Base-by-base conservation (phyloP, 2,797 vertebrate species). In the Gymnocypris eckloni region DNA sequence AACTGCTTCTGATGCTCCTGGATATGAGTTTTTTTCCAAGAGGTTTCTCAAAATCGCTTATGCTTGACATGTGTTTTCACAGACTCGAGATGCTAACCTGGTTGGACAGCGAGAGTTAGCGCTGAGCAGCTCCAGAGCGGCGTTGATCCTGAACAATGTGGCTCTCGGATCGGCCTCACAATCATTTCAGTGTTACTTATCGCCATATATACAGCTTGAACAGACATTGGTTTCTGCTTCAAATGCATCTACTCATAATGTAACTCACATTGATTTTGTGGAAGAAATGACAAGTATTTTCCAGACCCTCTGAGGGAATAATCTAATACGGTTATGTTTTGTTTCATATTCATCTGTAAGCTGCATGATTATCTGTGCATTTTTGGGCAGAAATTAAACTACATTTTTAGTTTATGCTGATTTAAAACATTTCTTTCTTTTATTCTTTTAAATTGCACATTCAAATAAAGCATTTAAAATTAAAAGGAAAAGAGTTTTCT, bases 131-230 rank as follows among this genome's bases (percentile, higher is more conserved):
- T 71, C 69, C 37, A n/a, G 69, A 71, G 3, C 0, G 1, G 20
- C 69, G 0, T 13, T n/a, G 2, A 43, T 71, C 5, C 69, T 71
- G 39, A 71, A 71, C 11, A 43, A 43, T 7, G 11, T 71, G 4
- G 69, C 20, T 43, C 5, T 71, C 20, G 20, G 20, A 3, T n/a
- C 39, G 69, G 69, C 39, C 11, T 71, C 22, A 7, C 39, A 28
- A 6, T 28, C 12, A 15, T 13, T 6, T 0, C 3, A 3, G 0
- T 64, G 12, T 1, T 0, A 1, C 0, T 15, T 28, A 28, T 28
- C 12, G 0, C 15, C 1, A 28, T 1, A 1, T 64, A 15, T 15
- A 64, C 61, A 64, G 2, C 6, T 6, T 71, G 33, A 69, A 69
- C 16, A 70, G 9, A 39, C 15, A 1, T 67, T 67, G 28, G 20